A percentile compares a stretch with the other conserved stretches of the same genome.
These are phyloP conservation scores for Drosophila kikkawai DNA, from an alignment of 1,140 invertebrate species.

Conservation along the genomic window DNA sequence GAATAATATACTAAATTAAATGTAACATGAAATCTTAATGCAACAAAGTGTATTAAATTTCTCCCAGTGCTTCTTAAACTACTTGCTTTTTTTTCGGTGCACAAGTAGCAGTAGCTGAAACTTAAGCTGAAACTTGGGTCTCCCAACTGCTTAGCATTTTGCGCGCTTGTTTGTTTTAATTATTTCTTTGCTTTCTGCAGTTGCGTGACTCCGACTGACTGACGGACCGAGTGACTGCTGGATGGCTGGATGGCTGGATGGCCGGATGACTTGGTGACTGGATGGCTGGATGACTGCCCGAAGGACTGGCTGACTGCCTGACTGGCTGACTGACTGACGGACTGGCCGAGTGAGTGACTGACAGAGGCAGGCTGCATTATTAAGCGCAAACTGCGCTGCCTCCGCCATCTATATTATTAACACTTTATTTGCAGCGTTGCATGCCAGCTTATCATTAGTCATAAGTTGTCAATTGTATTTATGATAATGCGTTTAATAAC, in stretches of 20 bases:
- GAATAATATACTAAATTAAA: neutral
- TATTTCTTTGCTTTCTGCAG: constrained; percentile 81
- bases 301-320: constrained; percentile 33
- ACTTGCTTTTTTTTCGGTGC: constrained; percentile 16
- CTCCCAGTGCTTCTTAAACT: neutral
- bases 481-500: constrained; percentile 84
- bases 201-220: constrained; percentile 72
- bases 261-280: constrained; percentile 5
- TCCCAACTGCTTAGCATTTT: constrained; percentile 74
- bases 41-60: neutral
- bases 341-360: constrained; percentile 47
- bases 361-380: constrained; percentile 71
- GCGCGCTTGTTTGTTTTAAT: constrained; percentile 83
- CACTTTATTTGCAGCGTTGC: constrained; percentile 80
- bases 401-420: constrained; percentile 81
- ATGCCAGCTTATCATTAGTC: constrained; percentile 83
- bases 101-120: constrained; percentile 25
- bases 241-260: constrained; percentile 13
- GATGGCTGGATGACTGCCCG: constrained; percentile 12
- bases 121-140: constrained; percentile 40
- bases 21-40: neutral
- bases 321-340: constrained; percentile 23
- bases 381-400: constrained; percentile 80
- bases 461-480: constrained; percentile 83
- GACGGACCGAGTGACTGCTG: constrained; percentile 31